Percentiles rank a stretch among this genome's conserved stretches.
These are phyloP conservation scores for Drosophila grimshawi DNA, from an alignment of 1,140 invertebrate species.

Conservation along the genomic window DNA sequence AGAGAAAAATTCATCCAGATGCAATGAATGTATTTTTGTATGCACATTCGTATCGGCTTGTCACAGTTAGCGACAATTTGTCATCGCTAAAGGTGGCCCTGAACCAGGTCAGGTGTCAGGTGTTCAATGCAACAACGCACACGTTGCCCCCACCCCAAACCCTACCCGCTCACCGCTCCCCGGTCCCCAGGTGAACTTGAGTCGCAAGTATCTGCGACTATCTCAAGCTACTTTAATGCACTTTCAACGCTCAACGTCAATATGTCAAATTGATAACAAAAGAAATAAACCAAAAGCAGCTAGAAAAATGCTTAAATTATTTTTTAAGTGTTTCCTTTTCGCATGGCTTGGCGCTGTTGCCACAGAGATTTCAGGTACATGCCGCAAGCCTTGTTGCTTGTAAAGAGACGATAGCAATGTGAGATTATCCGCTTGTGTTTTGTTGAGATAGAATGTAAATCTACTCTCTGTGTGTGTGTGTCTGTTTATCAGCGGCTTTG, in stretches of 20 bases:
- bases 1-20: neutral
- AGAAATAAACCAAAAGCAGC: conserved; percentile 10
- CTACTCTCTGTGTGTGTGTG: neutral
- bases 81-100: conserved; percentile 61
- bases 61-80: conserved; percentile 58
- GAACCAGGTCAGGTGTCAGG: conserved; percentile 77
- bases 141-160: neutral
- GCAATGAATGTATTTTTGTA: neutral
- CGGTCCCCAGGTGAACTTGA: neutral
- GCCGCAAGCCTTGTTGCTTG: conserved; percentile 26
- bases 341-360: neutral
- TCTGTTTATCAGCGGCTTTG: conserved; percentile 11
- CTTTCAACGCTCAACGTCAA: conserved; percentile 79
- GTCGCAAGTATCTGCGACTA: conserved; percentile 13
- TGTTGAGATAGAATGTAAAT: conserved; percentile 18
- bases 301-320: conserved; percentile 59
- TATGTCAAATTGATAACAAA: conserved; percentile 78
- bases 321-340: conserved; percentile 66
- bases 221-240: conserved; percentile 77
- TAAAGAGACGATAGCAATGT: conserved; percentile 31
- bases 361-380: neutral
- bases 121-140: conserved; percentile 35
- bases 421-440: conserved; percentile 40
- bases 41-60: conserved; percentile 1
- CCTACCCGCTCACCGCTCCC: neutral